Evolutionary conservation across 2,113 vertebrate genomes (phyloP).

Genomic region (Apodemus speciosus): DNA sequence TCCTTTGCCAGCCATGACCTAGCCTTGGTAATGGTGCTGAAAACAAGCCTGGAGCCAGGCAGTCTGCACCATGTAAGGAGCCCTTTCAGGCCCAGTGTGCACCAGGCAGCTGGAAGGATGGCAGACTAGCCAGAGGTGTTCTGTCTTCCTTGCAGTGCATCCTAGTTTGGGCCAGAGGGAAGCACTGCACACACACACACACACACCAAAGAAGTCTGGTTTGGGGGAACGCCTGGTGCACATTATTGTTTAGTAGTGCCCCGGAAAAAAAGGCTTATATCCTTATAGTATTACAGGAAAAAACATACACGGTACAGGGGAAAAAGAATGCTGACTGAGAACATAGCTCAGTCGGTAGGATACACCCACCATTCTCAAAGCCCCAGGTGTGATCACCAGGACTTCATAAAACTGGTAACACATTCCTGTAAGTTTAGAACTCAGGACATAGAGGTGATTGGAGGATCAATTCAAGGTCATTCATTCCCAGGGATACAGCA

Average conservation of each 20-base stretch:
- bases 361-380: not conserved
- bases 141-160: not conserved
- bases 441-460: not conserved
- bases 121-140: not conserved
- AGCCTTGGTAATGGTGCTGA: not conserved
- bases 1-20: not conserved
- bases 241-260: too few relatives aligned
- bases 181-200: not conserved
- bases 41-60: not conserved
- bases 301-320: not conserved
- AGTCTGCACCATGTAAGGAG: accelerated
- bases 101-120: not conserved
- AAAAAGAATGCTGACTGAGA: not conserved
- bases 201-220: not conserved
- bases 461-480: not conserved
- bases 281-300: too few relatives aligned
- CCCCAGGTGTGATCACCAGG: not conserved
- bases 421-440: not conserved
- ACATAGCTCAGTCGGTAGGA: not conserved
- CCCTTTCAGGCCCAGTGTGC: not conserved
- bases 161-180: not conserved
- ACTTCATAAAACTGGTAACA: not conserved
- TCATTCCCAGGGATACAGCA: not conserved
- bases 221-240: accelerated
- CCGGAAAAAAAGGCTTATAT: not conserved